Evolutionary conservation across 2,888 invertebrate genomes (phyloP).

Genomic region (Drosophila rubida): DNA sequence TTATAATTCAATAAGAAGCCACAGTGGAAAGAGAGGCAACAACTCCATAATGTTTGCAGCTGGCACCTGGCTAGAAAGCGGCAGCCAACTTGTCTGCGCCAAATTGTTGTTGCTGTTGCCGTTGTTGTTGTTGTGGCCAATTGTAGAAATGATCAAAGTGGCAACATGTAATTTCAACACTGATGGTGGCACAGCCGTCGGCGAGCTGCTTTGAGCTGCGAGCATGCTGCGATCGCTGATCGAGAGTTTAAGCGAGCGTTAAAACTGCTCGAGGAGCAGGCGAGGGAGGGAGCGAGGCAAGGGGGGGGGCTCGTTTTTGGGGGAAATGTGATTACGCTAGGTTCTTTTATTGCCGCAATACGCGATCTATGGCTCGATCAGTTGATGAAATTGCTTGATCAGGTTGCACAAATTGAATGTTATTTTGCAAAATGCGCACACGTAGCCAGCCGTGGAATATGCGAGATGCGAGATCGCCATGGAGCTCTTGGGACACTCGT

Average conservation of each 20-base stretch:
- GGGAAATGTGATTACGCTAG: conserved; percentile 61
- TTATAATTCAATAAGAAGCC: conserved; percentile 76
- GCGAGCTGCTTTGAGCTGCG: conserved; percentile 64
- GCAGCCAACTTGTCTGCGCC: conserved; percentile 73
- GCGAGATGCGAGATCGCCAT: conserved; percentile 51
- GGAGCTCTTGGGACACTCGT: conserved; percentile 1
- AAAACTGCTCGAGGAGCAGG: conserved; percentile 55
- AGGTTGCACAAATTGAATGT: conserved; percentile 84
- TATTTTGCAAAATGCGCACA: conserved; percentile 82
- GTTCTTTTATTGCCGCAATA: conserved; percentile 54
- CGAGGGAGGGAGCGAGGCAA: neutral
- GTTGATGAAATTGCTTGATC: conserved; percentile 83
- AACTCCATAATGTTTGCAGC: conserved; percentile 52
- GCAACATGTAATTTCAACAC: conserved; percentile 72
- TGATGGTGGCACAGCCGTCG: conserved; percentile 66
- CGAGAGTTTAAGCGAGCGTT: conserved; percentile 74
- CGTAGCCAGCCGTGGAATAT: conserved; percentile 73
- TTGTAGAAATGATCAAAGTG: conserved; percentile 77
- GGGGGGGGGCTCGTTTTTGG: conserved; percentile 17
- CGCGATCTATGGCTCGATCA: conserved; percentile 44
- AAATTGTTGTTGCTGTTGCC: conserved; percentile 14
- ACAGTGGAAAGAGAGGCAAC: conserved; percentile 27
- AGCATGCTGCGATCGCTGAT: conserved; percentile 34
- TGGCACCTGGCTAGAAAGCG: conserved; percentile 51
- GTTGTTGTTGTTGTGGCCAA: conserved; percentile 65